Evolutionary conservation across 2,888 invertebrate species (phyloP).

Genomic region (Ceramica pisi): DNA sequence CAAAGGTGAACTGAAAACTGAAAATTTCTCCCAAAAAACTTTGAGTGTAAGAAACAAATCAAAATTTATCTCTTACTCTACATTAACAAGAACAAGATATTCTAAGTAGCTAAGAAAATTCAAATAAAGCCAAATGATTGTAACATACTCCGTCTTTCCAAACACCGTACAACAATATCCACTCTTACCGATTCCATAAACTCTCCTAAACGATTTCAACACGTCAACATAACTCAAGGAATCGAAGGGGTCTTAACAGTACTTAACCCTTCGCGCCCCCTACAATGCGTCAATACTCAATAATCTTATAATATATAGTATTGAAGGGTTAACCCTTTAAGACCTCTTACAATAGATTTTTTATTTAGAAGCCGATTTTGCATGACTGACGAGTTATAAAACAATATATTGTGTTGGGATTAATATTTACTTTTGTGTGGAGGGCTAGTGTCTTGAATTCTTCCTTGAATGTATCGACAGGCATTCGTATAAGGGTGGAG

Average conservation of each 20-base stretch:
- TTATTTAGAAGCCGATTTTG: conserved; percentile 76
- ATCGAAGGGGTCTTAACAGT: conserved; percentile 69
- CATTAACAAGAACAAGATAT: too few relatives aligned
- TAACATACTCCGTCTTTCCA: not conserved
- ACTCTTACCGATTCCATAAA: conserved; percentile 23
- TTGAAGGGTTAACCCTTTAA: conserved; percentile 72
- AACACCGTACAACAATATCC: conserved; percentile 7
- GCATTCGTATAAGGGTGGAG: not conserved
- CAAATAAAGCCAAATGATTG: not conserved
- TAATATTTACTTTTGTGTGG: conserved; percentile 51
- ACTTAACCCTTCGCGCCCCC: conserved; percentile 87
- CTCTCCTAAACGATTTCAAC: conserved; percentile 54
- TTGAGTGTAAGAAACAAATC: too few relatives aligned
- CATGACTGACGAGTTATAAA: conserved; percentile 74
- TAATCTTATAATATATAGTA: conserved; percentile 87
- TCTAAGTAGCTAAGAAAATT: not conserved
- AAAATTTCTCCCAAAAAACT: too few relatives aligned
- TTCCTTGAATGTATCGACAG: conserved; percentile 29
- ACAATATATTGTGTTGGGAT: conserved; percentile 67
- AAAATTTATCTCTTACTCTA: too few relatives aligned
- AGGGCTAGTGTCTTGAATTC: conserved; percentile 27
- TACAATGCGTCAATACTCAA: conserved; percentile 89
- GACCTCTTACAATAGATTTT: conserved; percentile 62
- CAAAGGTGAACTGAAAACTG: too few relatives aligned
- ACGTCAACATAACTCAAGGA: conserved; percentile 49